Conservation (phyloP, 2,113 vertebrate genomes). For the Elachura formosa region DNA sequence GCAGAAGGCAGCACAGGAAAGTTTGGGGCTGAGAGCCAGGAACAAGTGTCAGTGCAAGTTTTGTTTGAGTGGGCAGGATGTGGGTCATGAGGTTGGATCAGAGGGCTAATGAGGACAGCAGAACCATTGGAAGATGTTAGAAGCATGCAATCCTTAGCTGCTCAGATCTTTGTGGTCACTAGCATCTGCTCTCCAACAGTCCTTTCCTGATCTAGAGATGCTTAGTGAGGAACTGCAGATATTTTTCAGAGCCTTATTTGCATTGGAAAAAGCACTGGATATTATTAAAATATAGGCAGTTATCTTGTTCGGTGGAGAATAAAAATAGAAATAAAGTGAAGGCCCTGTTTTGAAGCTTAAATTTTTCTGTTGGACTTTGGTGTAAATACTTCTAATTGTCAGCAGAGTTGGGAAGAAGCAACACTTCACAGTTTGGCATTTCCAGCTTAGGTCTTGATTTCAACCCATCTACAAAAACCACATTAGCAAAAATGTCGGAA, state of each 20-base stretch:
- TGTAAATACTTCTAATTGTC: background rate
- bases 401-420: background rate
- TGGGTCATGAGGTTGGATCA: background rate
- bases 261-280: background rate
- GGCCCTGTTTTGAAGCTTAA: background rate
- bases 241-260: background rate
- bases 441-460: background rate
- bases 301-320: background rate
- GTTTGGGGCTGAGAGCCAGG: background rate
- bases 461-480: background rate
- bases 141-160: background rate
- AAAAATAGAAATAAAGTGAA: background rate
- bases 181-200: background rate
- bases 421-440: background rate
- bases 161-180: background rate
- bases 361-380: background rate
- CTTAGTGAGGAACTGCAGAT: background rate
- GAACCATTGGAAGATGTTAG: background rate
- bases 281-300: background rate
- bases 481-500: background rate
- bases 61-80: background rate
- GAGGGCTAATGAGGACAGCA: background rate
- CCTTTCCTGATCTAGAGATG: background rate
- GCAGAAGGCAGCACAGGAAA: background rate
- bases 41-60: background rate